Evolutionary conservation across 2,888 invertebrate genomes (phyloP), one percentile per base, ranked within the genome.

Genomic region (Abscondita cerata): DNA sequence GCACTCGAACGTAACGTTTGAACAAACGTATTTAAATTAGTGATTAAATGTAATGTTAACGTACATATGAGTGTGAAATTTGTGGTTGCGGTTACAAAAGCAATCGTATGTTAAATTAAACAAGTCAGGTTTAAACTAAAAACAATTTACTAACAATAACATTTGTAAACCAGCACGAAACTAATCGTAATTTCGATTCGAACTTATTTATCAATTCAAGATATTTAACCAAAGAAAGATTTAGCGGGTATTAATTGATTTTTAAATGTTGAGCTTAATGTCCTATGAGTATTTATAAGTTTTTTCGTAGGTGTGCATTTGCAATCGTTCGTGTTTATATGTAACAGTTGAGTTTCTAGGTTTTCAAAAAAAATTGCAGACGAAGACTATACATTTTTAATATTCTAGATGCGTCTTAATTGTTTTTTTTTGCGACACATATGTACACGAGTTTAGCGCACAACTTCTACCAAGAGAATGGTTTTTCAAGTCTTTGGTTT

Each of bases 211-310:
- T 57, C 52, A 62, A 61, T 57, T 62, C 62, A 34, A 36, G 40
- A 44, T 41, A 34, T 52, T 25, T 19, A 31, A 20, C 46, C 41
- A 46, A 62, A 62, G 62, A 57, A 25, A 60, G 54, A n/a, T n/a
- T n/a, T n/a, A n/a, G n/a, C n/a, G n/a, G 48, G 52, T 53, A 61
- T 62, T 62, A 62, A 62, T 62, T 62, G 62, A 57, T 62, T 57
- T 57, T 57, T 62, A 62, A 62, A 62, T 62, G 48, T 38, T 36
- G 13, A 15, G 16, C 52, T 41, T 44, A 52, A 58, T 19, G 47
- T 36, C 55, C 47, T 36, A 58, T 60, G 41, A n/a, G 33, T 62
- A 62, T 62, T 62, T 62, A 62, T 62, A 41, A 57, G 40, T 48
- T 62, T 34, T 53, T 62, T 61, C 12, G 50, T 6, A n/a, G n/a